Base-by-base conservation (phyloP, 1,140 invertebrate species). In the Maconellicoccus hirsutus region DNA sequence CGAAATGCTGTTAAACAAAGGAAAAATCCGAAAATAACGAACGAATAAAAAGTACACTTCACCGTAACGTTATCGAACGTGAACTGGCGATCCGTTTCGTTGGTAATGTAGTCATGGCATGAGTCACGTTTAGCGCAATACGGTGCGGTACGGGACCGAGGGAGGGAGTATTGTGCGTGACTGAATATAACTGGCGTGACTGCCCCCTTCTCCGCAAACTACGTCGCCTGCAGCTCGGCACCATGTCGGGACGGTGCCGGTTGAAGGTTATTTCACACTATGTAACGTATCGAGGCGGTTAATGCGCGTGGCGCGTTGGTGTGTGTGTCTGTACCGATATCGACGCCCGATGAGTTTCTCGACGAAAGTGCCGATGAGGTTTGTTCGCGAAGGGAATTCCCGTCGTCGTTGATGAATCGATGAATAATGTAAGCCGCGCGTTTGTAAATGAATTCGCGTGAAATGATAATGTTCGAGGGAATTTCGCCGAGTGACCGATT, bases 101-200 rank as follows among this genome's bases (percentile, higher is more conserved):
- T 33, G 42, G 42, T 52, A 52, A 52, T 52, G 42, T 52, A 52
- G 42, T 52, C 42, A 52, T 52, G 42, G 12, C 42, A 52, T 52
- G 42, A 52, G 42, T 52, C 42, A 52, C 42, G 42, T 52, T 52
- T 52, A 52, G 42, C 42, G 42, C 12, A 52, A 52, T 52, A 52
- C 42, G 42, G 42, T 19, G 42, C n/a, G 42, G 42, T 52, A 52
- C 42, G 42, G 42, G 42, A 19, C 4, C 42, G 42, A 19, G n/a
- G 42, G 42, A 14, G 42, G 42, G 2, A 3, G 42, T 52, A 52
- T 52, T 52, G 42, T 52, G 42, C 42, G 42, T 52, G 42, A 52
- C 42, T 19, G 42, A 52, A 52, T 52, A 52, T 19, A 52, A 52
- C 42, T 19, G 42, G 42, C 42, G 42, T 52, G 42, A 52, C 42